Evolutionary conservation across 2,888 invertebrate species (phyloP).

Genomic region (Julus scanicus): DNA sequence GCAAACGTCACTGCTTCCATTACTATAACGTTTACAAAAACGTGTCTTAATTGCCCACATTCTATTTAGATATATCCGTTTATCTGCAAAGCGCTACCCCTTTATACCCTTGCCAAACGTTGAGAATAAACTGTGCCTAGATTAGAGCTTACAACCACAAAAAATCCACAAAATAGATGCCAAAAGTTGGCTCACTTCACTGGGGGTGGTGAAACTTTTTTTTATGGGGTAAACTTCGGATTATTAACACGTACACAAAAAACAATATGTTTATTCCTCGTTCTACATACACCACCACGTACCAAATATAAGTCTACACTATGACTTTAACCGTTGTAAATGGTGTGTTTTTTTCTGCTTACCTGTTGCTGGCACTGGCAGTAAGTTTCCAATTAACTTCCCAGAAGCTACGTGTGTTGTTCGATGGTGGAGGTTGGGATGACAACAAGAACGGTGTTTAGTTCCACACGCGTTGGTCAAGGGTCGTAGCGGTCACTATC

Average conservation of each 20-base stretch:
- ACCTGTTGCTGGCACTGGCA: slow-evolving; percentile 9
- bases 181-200: not conserved
- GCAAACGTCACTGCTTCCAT: not conserved
- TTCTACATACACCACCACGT: not conserved
- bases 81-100: not conserved
- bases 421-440: not conserved
- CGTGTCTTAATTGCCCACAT: not conserved
- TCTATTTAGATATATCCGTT: not conserved
- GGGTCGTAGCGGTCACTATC: not conserved
- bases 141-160: not conserved
- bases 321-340: not conserved
- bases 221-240: not conserved
- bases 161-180: not conserved
- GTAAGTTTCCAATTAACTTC: not conserved
- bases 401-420: not conserved
- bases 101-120: not conserved
- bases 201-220: not conserved
- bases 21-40: not conserved
- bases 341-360: not conserved
- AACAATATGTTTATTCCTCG: no score
- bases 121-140: not conserved
- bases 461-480: not conserved
- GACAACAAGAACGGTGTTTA: not conserved
- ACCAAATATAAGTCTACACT: not conserved
- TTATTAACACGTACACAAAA: no score